Percentiles rank a stretch among this genome's conserved stretches.
These are phyloP conservation scores for Rhopalosiphum padi DNA, from an alignment of 1,140 invertebrate species.

Conservation along the genomic window DNA sequence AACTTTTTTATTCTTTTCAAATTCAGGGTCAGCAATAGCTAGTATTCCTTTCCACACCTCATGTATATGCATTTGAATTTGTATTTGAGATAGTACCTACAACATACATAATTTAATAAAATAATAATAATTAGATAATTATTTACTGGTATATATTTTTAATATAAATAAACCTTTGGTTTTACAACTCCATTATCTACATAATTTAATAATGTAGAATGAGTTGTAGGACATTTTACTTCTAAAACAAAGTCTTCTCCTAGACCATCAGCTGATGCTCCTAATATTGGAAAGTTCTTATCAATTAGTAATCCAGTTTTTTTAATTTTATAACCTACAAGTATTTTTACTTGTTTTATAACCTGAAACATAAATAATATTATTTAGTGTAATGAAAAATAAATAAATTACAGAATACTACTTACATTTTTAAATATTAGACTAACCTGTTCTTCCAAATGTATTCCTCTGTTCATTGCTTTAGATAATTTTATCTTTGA, in stretches of 20 bases:
- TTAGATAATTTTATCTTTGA: neutral
- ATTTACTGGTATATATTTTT: neutral
- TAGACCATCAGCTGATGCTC: slow-evolving; percentile 14
- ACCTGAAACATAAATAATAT: neutral
- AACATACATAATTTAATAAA: neutral
- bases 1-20: too few species aligned
- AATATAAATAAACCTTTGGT: neutral
- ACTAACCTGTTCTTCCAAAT: neutral
- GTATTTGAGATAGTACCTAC: neutral
- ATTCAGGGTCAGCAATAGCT: neutral
- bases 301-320: slow-evolving; percentile 18
- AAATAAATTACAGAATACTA: neutral
- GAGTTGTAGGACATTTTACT: slow-evolving; percentile 26
- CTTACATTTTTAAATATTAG: neutral
- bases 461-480: neutral
- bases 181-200: neutral
- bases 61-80: neutral
- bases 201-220: neutral
- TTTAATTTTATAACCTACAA: neutral
- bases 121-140: neutral
- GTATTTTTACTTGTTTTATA: neutral
- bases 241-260: neutral
- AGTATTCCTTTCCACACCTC: neutral
- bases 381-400: neutral
- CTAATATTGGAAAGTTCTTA: neutral